A percentile compares a stretch with the other conserved stretches of the same genome.
phyloP scores from a whole-genome alignment of 2,113 vertebrate species.

The Phalacrocorax brasilianus region DNA sequence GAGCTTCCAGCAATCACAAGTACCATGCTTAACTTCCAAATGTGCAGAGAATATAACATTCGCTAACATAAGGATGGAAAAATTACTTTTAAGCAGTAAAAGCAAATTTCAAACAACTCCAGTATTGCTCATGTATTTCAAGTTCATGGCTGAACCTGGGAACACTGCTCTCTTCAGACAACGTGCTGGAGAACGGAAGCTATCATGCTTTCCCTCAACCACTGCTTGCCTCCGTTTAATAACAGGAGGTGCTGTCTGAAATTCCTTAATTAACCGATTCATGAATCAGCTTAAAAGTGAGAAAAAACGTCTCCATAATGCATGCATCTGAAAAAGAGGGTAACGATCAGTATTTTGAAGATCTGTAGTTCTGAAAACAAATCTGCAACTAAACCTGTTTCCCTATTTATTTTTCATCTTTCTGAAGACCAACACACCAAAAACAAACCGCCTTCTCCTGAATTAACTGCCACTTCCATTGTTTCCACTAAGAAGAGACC shows the following conservation, averaged over 20 bases:
- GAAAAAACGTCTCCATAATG: neutral
- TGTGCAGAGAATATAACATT: neutral
- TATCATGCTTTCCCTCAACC: neutral
- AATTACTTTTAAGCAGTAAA: neutral
- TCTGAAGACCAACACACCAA: neutral
- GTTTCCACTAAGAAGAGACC: constrained; percentile 20
- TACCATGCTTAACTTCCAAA: neutral
- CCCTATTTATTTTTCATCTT: neutral
- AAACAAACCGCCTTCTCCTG: neutral
- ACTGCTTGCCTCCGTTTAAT: neutral
- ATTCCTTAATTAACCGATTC: neutral
- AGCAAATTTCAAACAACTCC: neutral
- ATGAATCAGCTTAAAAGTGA: neutral
- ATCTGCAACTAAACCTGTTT: neutral
- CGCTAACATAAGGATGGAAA: neutral
- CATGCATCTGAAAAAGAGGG: neutral
- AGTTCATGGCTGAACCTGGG: neutral
- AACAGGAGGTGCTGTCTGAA: neutral
- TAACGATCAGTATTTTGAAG: neutral
- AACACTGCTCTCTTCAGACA: rapidly evolving
- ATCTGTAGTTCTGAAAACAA: neutral
- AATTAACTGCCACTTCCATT: constrained; percentile 9
- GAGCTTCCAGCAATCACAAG: neutral
- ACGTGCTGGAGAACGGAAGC: neutral
- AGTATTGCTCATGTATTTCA: neutral